Evolutionary conservation across 2,113 vertebrate genomes (phyloP).

Genomic region (Sphaerodactylus townsendi): DNA sequence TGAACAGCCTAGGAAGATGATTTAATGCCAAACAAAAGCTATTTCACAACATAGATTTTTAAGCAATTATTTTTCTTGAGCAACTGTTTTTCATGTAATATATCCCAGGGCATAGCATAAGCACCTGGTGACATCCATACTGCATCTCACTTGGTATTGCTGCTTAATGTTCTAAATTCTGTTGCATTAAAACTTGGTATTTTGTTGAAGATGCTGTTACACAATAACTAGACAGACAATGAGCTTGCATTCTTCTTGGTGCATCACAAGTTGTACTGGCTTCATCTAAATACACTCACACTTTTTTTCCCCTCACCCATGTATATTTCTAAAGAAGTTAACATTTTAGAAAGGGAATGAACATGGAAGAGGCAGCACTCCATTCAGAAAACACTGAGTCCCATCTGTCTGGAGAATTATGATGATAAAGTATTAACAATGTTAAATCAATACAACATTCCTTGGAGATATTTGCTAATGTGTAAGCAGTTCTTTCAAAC

Average conservation of each 20-base stretch:
- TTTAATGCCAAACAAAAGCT: background rate
- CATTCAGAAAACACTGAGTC: background rate
- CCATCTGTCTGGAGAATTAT: background rate
- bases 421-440: background rate
- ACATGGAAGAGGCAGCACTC: background rate
- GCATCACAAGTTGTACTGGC: background rate
- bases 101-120: background rate
- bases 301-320: too few species aligned
- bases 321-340: background rate
- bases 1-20: conserved; percentile 6
- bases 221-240: background rate
- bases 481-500: background rate
- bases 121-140: background rate
- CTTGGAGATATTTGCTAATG: background rate
- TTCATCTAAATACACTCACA: background rate
- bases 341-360: background rate
- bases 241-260: background rate
- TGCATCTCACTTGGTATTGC: background rate
- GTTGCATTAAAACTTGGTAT: background rate
- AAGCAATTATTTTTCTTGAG: background rate
- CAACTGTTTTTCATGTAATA: background rate
- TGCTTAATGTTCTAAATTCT: background rate
- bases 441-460: background rate
- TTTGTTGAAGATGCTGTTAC: background rate
- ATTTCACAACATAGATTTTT: conserved; percentile 2